Evolutionary conservation across 2,113 vertebrate genomes (phyloP), one percentile per base, ranked within the genome.

Genomic region (Isichthys henryi): DNA sequence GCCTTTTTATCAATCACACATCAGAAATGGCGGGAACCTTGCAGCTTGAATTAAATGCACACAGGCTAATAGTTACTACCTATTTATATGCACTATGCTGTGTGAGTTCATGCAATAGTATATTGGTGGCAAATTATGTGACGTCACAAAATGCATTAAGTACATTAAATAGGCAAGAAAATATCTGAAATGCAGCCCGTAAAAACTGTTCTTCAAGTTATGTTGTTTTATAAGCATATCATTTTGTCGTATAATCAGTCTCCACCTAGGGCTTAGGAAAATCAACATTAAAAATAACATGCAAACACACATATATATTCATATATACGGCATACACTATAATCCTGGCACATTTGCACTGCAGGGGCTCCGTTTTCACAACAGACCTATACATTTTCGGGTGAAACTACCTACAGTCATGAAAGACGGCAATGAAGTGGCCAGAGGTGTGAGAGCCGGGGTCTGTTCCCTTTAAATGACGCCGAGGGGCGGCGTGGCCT

Each of bases 401-500:
- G 23, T 62, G 56, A 62, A 62, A 8, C 23, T 62, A 62, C 56
- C 21, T n/a, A n/a, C 62, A 70, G 10, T 31, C n/a, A 70, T 31
- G n/a, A 70, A 70, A 27, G 27, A 70, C 13, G 62, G 31, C 62
- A 1, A 27, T 27, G 9, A 70, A 70, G 27, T 13, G 62, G n/a
- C n/a, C 62, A 13, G 62, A 27, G 62, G 2, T 70, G 62, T 70
- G 11, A 11, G 62, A 70, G 62, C 62, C 62, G 27, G 10, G 31
- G 62, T 23, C 83, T 87, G 88, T 83, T 90, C 91, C 77, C 90
- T 92, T 92, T 92, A 90, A 92, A 89, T 39, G 70, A 50, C 45
- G 77, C 27, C 74, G 88, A 52, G 91, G 39, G 35, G 77, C 43
- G 77, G 77, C 43, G 31, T 82, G 31, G 77, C 43, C 43, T 82